Evolutionary conservation across 2,888 invertebrate species (phyloP).

Genomic region (Halictus quadricinctus): DNA sequence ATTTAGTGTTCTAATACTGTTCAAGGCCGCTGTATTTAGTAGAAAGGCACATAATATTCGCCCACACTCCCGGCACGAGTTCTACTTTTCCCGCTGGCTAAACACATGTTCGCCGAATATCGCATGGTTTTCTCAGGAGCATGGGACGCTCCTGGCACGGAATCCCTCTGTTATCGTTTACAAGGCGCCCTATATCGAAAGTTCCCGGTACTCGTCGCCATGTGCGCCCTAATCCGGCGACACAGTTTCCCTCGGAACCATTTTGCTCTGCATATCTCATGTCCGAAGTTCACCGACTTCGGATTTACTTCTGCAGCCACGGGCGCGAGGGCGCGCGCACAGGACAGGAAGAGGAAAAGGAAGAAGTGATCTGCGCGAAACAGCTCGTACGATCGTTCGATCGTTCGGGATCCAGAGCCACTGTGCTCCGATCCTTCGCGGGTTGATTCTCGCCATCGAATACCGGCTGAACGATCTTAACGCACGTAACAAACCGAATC

Average conservation of each 20-base stretch:
- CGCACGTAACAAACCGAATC: constrained; percentile 11
- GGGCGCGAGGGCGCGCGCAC: constrained; percentile 33
- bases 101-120: constrained; percentile 44
- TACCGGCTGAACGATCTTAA: constrained; percentile 26
- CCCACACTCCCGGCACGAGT: neutral
- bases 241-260: constrained; percentile 55
- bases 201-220: constrained; percentile 37
- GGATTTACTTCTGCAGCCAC: constrained; percentile 55
- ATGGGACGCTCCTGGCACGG: constrained; percentile 29
- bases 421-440: neutral
- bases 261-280: constrained; percentile 55
- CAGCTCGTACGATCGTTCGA: constrained; percentile 46
- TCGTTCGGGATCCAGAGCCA: constrained; percentile 11
- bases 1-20: neutral
- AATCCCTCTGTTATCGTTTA: constrained; percentile 50
- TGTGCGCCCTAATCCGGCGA: constrained; percentile 47
- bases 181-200: constrained; percentile 50
- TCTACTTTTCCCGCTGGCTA: constrained; percentile 28
- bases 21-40: neutral
- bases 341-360: constrained; percentile 49
- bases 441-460: neutral
- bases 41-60: neutral
- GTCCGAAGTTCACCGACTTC: constrained; percentile 63
- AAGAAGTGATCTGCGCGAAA: constrained; percentile 64
- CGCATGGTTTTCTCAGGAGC: constrained; percentile 15